A percentile compares a stretch with the other conserved stretches of the same genome.
Conservation (phyloP, 2,797 vertebrate genomes). For the Smutsia temminckii region DNA sequence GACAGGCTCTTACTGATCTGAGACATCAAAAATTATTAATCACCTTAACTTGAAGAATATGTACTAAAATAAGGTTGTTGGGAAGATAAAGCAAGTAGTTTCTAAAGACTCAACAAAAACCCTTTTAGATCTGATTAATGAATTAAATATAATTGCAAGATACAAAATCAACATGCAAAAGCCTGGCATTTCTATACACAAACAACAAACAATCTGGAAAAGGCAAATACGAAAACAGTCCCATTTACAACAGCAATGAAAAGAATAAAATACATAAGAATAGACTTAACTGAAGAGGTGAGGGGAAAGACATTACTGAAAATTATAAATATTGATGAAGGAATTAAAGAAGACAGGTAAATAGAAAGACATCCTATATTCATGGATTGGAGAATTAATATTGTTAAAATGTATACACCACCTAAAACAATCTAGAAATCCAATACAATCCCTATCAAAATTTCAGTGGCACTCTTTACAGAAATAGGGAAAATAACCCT, state of each 20-base stretch:
- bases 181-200: not conserved
- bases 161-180: not conserved
- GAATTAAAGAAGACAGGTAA: not conserved
- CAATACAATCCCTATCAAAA: not conserved
- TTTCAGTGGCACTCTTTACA: not conserved
- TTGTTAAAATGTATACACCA: not conserved
- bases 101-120: not conserved
- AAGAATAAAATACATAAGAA: not conserved
- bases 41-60: not conserved
- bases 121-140: not conserved
- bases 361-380: not conserved
- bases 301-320: not conserved
- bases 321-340: not conserved
- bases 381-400: not conserved
- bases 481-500: not conserved
- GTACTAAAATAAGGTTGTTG: not conserved
- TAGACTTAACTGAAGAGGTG: not conserved
- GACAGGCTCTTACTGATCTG: not conserved
- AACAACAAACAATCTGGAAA: not conserved
- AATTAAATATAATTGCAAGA: not conserved
- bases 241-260: not conserved
- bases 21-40: constrained; percentile 7
- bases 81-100: not conserved
- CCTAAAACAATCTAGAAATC: not conserved
- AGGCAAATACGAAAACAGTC: not conserved